A percentile compares a stretch with the other conserved stretches of the same genome.
phyloP scores from a whole-genome alignment of 1,140 invertebrate genomes.

The Pentalonia nigronervosa region DNA sequence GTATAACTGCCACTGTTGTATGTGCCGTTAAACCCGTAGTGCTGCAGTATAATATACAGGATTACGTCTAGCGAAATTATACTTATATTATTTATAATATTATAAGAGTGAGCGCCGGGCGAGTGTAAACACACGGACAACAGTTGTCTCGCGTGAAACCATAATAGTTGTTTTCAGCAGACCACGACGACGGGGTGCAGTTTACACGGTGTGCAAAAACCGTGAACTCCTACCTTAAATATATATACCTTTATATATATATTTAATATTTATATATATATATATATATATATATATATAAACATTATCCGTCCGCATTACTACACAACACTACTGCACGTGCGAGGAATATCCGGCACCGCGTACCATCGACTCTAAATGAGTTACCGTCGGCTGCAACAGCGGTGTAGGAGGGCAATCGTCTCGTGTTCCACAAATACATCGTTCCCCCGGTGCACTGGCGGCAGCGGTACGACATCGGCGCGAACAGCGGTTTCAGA shows the following conservation, averaged over 20 bases:
- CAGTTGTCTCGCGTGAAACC: not conserved
- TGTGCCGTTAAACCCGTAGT: not conserved
- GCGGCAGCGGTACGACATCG: not conserved
- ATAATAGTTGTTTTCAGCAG: not conserved
- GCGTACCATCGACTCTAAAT: constrained; percentile 34
- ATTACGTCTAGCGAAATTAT: not conserved
- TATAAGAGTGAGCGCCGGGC: not conserved
- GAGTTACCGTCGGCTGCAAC: constrained; percentile 11
- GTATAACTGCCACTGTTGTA: too few relatives aligned
- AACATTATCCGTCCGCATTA: not conserved
- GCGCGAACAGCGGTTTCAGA: not conserved
- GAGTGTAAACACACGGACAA: constrained; percentile 21
- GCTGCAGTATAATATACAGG: not conserved
- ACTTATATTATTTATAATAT: not conserved
- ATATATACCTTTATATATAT: too few relatives aligned
- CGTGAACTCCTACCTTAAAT: not conserved
- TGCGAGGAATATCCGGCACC: not conserved
- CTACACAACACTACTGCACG: not conserved
- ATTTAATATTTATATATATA: not conserved
- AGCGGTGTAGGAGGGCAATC: not conserved
- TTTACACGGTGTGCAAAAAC: not conserved
- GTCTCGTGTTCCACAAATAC: constrained; percentile 34
- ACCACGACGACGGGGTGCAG: not conserved
- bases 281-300: too few relatives aligned
- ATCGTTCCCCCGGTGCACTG: not conserved